A percentile compares a stretch with the other conserved stretches of the same genome.
Evolutionary conservation across 2,888 invertebrate species (phyloP).

Genomic region (Thumatha senex): DNA sequence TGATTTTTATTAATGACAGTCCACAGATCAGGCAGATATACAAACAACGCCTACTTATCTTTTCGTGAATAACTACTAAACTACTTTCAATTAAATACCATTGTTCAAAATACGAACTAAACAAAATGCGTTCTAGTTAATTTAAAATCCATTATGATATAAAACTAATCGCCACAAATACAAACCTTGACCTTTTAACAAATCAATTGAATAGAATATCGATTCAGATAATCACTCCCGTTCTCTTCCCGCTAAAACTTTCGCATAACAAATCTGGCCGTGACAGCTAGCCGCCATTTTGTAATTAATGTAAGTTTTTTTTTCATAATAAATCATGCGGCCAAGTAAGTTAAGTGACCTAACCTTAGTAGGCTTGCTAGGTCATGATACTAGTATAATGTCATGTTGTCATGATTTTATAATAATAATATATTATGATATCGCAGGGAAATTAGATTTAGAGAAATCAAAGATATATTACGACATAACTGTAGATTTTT

Average conservation of each 20-base stretch:
- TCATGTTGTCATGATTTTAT: slow-evolving; percentile 3
- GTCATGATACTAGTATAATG: slow-evolving; percentile 10
- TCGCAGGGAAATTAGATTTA: no score
- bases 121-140: slow-evolving; percentile 18
- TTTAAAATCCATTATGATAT: slow-evolving; percentile 21
- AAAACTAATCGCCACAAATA: slow-evolving; percentile 10
- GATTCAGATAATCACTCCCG: slow-evolving; percentile 20
- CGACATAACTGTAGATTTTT: no score
- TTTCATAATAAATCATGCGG: slow-evolving; percentile 16
- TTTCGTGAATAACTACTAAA: neutral
- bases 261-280: slow-evolving; percentile 45
- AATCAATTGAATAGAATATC: slow-evolving; percentile 45
- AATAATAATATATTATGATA: no score
- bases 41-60: neutral
- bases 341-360: slow-evolving; percentile 22
- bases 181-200: slow-evolving; percentile 52
- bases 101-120: neutral
- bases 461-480: no score
- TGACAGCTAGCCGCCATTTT: slow-evolving; percentile 43
- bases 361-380: slow-evolving; percentile 22
- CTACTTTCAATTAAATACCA: neutral
- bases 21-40: neutral
- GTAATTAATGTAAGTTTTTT: slow-evolving; percentile 24
- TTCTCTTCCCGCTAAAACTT: slow-evolving; percentile 42
- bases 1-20: neutral